A percentile compares a stretch with the other conserved stretches of the same genome.
Evolutionary conservation across 2,888 invertebrate species (phyloP).

Genomic region (Osmoderma eremita): DNA sequence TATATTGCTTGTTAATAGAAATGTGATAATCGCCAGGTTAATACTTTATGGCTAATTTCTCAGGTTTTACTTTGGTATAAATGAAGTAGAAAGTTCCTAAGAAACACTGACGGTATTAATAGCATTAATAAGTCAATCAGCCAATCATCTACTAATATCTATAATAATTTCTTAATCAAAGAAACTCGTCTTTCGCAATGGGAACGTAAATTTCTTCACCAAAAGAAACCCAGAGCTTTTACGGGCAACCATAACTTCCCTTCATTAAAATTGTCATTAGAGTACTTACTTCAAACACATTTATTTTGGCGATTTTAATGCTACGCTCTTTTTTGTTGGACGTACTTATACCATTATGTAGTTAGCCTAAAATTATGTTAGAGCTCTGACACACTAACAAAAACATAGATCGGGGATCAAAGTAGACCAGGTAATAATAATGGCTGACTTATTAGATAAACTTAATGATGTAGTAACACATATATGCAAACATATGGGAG

Average conservation of each 20-base stretch:
- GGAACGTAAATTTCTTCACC: background rate
- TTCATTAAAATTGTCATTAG: slow-evolving; percentile 28
- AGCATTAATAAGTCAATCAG: slow-evolving; percentile 23
- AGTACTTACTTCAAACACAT: slow-evolving; percentile 20
- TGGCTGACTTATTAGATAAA: slow-evolving; percentile 35
- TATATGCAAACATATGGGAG: background rate
- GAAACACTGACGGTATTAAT: slow-evolving; percentile 6
- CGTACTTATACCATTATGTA: slow-evolving; percentile 37
- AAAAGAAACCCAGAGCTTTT: slow-evolving; percentile 11
- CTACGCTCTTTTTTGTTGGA: slow-evolving; percentile 10
- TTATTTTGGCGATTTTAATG: slow-evolving; percentile 36
- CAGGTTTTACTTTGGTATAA: too few species aligned
- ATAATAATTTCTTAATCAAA: slow-evolving; percentile 17
- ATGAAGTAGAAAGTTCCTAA: background rate
- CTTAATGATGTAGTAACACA: slow-evolving; percentile 36
- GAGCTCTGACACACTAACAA: slow-evolving; percentile 23
- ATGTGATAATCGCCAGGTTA: too few species aligned
- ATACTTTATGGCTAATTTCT: too few species aligned
- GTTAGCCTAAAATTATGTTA: slow-evolving; percentile 34
- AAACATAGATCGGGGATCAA: slow-evolving; percentile 35
- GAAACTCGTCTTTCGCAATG: slow-evolving; percentile 3
- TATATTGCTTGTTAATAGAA: too few species aligned
- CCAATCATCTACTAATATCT: slow-evolving; percentile 1
- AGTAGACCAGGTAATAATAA: slow-evolving; percentile 32
- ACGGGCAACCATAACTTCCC: slow-evolving; percentile 4